phyloP scores from a whole-genome alignment of 2,888 invertebrate genomes.

The Ormyrus labotus region DNA sequence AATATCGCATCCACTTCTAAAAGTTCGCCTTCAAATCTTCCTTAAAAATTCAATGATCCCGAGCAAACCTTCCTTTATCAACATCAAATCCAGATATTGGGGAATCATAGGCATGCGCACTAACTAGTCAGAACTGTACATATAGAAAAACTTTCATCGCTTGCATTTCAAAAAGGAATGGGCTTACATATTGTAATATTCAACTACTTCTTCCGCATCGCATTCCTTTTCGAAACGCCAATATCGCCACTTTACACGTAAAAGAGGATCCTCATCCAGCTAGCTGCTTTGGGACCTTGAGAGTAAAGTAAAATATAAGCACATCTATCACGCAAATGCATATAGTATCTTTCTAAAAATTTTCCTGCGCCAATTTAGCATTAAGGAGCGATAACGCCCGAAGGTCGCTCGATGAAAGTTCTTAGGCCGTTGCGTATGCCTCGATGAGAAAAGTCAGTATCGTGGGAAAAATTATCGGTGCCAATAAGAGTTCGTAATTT shows the following conservation, averaged over 20 bases:
- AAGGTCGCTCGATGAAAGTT: constrained; percentile 36
- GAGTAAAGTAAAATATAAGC: constrained; percentile 65
- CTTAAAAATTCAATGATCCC: not conserved
- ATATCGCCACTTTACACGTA: constrained; percentile 48
- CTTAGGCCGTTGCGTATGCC: no score
- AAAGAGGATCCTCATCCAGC: constrained; percentile 66
- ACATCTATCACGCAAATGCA: constrained; percentile 60
- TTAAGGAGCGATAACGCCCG: not conserved
- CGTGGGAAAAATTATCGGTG: no score
- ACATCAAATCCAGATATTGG: constrained; percentile 59
- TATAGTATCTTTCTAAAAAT: constrained; percentile 13
- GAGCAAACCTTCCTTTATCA: not conserved
- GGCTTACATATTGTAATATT: not conserved
- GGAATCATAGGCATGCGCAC: constrained; percentile 74
- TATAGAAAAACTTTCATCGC: constrained; percentile 71
- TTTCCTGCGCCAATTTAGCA: constrained; percentile 14
- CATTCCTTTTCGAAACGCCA: constrained; percentile 58
- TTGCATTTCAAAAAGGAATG: constrained; percentile 65
- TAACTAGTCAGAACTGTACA: constrained; percentile 73
- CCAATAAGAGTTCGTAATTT: no score
- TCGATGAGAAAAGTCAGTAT: no score
- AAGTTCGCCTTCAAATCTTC: not conserved
- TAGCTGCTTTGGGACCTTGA: constrained; percentile 74
- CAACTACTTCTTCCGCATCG: not conserved
- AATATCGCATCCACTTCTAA: constrained; percentile 32